Percentiles rank a stretch among this genome's conserved stretches.
phyloP scores from a whole-genome alignment of 2,113 vertebrate genomes.

The Elachura formosa region DNA sequence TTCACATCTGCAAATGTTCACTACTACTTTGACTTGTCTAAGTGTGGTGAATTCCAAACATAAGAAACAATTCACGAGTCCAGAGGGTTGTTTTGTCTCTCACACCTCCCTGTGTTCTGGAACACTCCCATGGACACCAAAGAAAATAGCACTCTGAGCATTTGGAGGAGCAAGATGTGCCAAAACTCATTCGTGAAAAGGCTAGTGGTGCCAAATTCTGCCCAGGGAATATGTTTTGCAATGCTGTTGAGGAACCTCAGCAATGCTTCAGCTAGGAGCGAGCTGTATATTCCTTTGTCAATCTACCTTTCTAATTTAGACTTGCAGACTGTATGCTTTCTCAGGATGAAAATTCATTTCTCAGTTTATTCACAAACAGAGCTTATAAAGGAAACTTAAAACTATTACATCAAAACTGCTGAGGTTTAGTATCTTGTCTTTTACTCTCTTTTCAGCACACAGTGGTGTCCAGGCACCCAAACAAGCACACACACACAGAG shows the following conservation, averaged over 20 bases:
- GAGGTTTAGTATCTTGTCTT: neutral
- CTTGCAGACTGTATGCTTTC: neutral
- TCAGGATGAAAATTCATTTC: neutral
- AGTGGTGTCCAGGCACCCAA: neutral
- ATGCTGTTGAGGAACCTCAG: neutral
- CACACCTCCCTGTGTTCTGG: neutral
- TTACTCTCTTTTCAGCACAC: neutral
- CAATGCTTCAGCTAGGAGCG: rapidly evolving
- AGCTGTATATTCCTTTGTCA: neutral
- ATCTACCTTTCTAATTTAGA: neutral
- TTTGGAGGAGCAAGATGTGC: neutral
- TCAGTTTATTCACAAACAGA: neutral
- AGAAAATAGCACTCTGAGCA: neutral
- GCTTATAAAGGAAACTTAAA: neutral
- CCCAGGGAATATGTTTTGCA: neutral
- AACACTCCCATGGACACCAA: rapidly evolving
- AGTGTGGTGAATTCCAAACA: neutral
- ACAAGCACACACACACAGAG: neutral
- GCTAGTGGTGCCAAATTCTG: neutral
- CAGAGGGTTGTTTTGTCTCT: neutral
- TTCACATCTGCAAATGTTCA: neutral
- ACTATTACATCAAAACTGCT: neutral
- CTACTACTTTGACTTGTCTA: neutral
- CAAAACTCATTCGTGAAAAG: neutral
- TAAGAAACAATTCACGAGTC: neutral